A percentile compares a stretch with the other conserved stretches of the same genome.
These are phyloP conservation scores for Dendrolimus pini DNA, from an alignment of 2,888 invertebrate genomes.

Conservation along the genomic window DNA sequence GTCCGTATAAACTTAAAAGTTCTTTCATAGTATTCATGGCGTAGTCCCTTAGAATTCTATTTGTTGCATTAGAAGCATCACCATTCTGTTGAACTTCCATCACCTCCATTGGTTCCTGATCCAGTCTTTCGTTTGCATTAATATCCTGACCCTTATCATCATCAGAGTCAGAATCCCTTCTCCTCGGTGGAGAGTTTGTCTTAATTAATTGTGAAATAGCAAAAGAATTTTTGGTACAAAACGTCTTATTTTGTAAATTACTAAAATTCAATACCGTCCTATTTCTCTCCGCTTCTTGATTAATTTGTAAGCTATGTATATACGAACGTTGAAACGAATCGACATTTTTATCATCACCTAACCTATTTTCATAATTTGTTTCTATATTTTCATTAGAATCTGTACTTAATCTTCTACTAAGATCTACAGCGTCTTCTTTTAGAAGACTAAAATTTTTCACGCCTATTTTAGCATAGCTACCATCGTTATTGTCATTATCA, in stretches of 20 bases:
- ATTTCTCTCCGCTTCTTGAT: constrained; percentile 49
- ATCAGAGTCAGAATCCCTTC: constrained; percentile 70
- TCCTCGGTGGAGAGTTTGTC: constrained; percentile 70
- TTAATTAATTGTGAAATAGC: constrained; percentile 75
- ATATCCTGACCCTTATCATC: constrained; percentile 70
- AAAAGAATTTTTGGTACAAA: constrained; percentile 76
- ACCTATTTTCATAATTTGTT: constrained; percentile 62
- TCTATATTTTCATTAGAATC: constrained; percentile 74
- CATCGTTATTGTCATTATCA: constrained; percentile 44
- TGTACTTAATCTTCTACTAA: constrained; percentile 66
- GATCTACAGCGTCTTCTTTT: constrained; percentile 68
- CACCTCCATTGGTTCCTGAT: constrained; percentile 51
- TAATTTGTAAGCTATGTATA: constrained; percentile 67
- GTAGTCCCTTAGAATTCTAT: constrained; percentile 83
- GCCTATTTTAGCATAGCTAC: constrained; percentile 58
- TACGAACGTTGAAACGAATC: constrained; percentile 70
- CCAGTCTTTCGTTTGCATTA: constrained; percentile 64
- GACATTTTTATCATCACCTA: constrained; percentile 59
- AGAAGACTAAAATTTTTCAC: constrained; percentile 69
- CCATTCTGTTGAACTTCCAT: constrained; percentile 55
- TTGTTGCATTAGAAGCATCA: constrained; percentile 65
- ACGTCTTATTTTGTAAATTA: constrained; percentile 70
- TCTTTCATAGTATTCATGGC: constrained; percentile 89
- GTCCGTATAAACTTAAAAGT: constrained; percentile 84
- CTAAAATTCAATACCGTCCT: constrained; percentile 65